Base-by-base conservation (phyloP, 2,797 vertebrate species). In the Ctenochaetus hawaiiensis region DNA sequence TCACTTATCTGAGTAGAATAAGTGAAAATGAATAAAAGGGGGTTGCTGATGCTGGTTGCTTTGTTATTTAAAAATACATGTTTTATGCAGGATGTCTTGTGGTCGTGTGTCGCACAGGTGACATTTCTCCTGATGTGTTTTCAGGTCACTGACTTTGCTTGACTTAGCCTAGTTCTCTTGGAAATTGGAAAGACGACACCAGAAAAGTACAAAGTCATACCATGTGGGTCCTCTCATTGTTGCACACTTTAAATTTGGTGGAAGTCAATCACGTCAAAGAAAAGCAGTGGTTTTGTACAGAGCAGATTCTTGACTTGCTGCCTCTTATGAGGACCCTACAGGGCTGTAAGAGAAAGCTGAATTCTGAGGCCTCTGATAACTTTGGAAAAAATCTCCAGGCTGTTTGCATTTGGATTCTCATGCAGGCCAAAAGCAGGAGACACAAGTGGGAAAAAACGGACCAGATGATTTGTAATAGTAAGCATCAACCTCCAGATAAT, bases 221-320 rank as follows among this genome's bases (percentile, higher is more conserved):
- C 30, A 34, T 34, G 30, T 34, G 30, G 30, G 6, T 34, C 30
- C 30, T 34, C 30, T 34, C 30, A 34, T 34, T 34, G 30, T 34
- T 34, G 6, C 26, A 34, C 20, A 69, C 47, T 58, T 62, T 78
- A 20, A 73, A 62, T 34, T 73, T 56, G 13, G 8, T 30, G 23
- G 66, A 13, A 47, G 75, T 64, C 81, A 81, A 54, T 82, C 62
- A 80, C 72, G 72, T 47, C n/a, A 59, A 62, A 47, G n/a, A 34
- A 48, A 63, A 77, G 78, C 53, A 73, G 51, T 43, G 23, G 49
- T 23, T 81, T 65, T 20, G 23, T 45, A 14, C 52, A 53, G 56
- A 60, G 45, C 23, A 20, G 20, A 20, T n/a, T 61, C 14, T 18
- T 4, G 44, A 66, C 54, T 11, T n/a, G 41, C 41, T 4, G 17